Conservation (phyloP, 2,113 vertebrate genomes). For the Thinocorus orbignyianus region DNA sequence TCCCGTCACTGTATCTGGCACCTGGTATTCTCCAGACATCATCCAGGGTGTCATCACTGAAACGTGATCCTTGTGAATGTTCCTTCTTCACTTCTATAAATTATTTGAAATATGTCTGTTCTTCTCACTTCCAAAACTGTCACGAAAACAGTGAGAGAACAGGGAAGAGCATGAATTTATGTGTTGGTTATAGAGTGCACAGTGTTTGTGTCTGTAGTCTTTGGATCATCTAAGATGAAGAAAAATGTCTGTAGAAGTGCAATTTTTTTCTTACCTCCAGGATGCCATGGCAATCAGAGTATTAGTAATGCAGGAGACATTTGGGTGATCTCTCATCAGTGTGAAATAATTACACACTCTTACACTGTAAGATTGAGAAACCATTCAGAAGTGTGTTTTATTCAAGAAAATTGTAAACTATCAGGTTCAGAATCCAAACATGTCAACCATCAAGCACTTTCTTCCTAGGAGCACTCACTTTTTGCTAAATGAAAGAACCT, state of each 20-base stretch:
- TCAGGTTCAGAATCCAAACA: not conserved
- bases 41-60: not conserved
- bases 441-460: not conserved
- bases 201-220: not conserved
- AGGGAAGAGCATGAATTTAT: not conserved
- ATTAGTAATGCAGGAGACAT: not conserved
- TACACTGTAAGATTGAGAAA: not conserved
- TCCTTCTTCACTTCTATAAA: not conserved
- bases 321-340: not conserved
- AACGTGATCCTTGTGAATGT: accelerated
- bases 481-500: not conserved
- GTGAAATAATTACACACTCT: not conserved
- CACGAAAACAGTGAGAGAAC: not conserved
- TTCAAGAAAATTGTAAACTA: not conserved
- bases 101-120: not conserved
- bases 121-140: not conserved
- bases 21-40: not conserved
- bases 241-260: not conserved
- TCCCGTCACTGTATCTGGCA: not conserved
- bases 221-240: not conserved
- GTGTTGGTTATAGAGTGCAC: not conserved
- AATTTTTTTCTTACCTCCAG: not conserved
- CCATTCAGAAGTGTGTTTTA: not conserved
- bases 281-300: not conserved
- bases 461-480: not conserved